A percentile compares a stretch with the other conserved stretches of the same genome.
These are phyloP conservation scores for Pseudopleuronectes americanus DNA, from an alignment of 2,797 vertebrate species.

Conservation along the genomic window DNA sequence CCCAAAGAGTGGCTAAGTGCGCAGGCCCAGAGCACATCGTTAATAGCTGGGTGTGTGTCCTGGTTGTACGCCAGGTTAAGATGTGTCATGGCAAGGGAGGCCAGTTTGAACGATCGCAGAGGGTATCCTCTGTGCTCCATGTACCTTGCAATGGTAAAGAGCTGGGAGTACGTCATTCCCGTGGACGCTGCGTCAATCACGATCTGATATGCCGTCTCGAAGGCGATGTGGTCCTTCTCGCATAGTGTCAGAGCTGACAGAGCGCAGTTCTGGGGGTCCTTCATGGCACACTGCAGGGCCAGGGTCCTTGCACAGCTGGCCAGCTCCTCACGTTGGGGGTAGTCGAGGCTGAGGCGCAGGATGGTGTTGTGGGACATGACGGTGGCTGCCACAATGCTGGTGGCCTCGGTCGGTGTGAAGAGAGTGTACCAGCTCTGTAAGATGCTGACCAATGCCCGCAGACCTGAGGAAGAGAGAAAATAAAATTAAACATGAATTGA, in stretches of 20 bases:
- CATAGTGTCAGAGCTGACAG: slow-evolving; percentile 96
- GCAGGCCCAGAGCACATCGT: slow-evolving; percentile 98
- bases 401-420: slow-evolving; percentile 97
- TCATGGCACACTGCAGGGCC: slow-evolving; percentile 98
- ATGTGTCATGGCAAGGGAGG: slow-evolving; percentile 96
- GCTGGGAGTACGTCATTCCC: slow-evolving; percentile 96
- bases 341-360: slow-evolving; percentile 95
- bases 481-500: background rate
- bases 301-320: slow-evolving; percentile 95
- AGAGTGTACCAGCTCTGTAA: slow-evolving; percentile 98
- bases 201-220: slow-evolving; percentile 99
- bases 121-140: slow-evolving; percentile 99
- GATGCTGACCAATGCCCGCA: slow-evolving; percentile 96
- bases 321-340: slow-evolving; percentile 95
- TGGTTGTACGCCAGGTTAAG: slow-evolving; percentile 99
- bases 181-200: slow-evolving; percentile 95
- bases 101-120: slow-evolving; percentile 95
- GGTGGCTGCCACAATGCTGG: slow-evolving; percentile 95
- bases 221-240: slow-evolving; percentile 98
- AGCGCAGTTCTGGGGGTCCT: slow-evolving; percentile 97
- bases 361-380: slow-evolving; percentile 98
- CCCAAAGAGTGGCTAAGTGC: slow-evolving; percentile 98
- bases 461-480: slow-evolving; percentile 80
- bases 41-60: slow-evolving; percentile 98
- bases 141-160: slow-evolving; percentile 98